phyloP scores from a whole-genome alignment of 1,140 invertebrate species.

The Trichogramma pretiosum region DNA sequence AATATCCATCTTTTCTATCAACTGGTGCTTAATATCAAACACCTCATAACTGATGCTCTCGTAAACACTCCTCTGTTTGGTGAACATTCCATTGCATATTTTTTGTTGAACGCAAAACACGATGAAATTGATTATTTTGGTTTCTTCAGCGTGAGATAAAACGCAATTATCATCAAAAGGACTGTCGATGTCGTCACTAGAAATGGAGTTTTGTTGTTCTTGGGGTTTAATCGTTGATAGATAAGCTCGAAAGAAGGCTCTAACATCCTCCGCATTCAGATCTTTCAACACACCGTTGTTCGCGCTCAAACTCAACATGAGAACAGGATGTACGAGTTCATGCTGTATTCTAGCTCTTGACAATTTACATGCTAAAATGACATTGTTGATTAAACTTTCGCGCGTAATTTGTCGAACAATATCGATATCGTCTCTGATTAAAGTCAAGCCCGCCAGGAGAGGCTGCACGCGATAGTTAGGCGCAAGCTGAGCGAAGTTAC shows the following conservation, averaged over 20 bases:
- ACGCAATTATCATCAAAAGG: slow-evolving; percentile 28
- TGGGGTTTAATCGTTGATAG: background rate
- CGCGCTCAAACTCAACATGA: slow-evolving; percentile 2
- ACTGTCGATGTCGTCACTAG: slow-evolving; percentile 19
- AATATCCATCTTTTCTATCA: slow-evolving; percentile 16
- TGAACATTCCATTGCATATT: background rate
- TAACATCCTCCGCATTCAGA: background rate
- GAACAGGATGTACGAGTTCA: background rate
- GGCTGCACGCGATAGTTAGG: slow-evolving; percentile 4
- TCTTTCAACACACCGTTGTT: background rate
- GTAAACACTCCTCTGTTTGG: background rate
- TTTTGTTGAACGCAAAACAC: slow-evolving; percentile 8
- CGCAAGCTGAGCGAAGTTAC: slow-evolving; percentile 13
- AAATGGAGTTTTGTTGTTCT: too few species aligned
- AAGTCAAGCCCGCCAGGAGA: slow-evolving; percentile 21
- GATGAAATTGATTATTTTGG: slow-evolving; percentile 28
- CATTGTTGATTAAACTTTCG: background rate
- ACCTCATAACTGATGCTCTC: slow-evolving; percentile 1
- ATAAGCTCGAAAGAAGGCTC: slow-evolving; percentile 8
- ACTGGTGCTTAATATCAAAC: slow-evolving; percentile 16
- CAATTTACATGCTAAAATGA: slow-evolving; percentile 4
- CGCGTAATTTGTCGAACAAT: slow-evolving; percentile 18
- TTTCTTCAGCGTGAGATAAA: slow-evolving; percentile 24
- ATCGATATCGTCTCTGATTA: slow-evolving; percentile 24
- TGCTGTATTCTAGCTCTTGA: background rate